Evolutionary conservation across 2,797 vertebrate species (phyloP).

Genomic region (Cephalopachus bancanus): DNA sequence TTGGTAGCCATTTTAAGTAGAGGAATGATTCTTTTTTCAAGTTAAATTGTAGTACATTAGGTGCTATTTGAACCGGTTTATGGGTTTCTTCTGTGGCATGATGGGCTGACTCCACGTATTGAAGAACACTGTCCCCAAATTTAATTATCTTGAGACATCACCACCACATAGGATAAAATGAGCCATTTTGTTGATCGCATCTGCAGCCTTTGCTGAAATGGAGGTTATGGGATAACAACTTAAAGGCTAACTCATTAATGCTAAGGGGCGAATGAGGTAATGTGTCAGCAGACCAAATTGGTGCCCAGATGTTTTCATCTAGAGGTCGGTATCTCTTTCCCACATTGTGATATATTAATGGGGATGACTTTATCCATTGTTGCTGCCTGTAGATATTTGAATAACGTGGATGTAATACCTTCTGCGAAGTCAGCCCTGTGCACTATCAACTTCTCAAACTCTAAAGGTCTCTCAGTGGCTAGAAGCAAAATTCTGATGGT

Average conservation of each 20-base stretch:
- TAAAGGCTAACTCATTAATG: slow-evolving; percentile 75
- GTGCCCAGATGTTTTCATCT: slow-evolving; percentile 45
- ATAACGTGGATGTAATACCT: not conserved
- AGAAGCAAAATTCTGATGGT: slow-evolving; percentile 48
- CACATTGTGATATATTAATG: slow-evolving; percentile 34
- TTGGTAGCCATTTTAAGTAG: slow-evolving; percentile 70
- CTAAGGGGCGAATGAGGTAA: slow-evolving; percentile 44
- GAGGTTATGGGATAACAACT: slow-evolving; percentile 75
- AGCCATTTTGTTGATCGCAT: slow-evolving; percentile 58
- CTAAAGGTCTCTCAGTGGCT: not conserved
- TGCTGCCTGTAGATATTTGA: slow-evolving; percentile 54
- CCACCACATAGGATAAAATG: slow-evolving; percentile 58
- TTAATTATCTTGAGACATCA: slow-evolving; percentile 74
- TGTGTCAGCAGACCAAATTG: slow-evolving; percentile 56
- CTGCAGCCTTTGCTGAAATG: slow-evolving; percentile 71
- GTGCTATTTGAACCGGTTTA: slow-evolving; percentile 74
- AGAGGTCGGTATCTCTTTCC: slow-evolving; percentile 19
- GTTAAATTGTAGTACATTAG: slow-evolving; percentile 74
- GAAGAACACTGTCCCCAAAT: slow-evolving; percentile 55
- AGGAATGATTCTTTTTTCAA: slow-evolving; percentile 53
- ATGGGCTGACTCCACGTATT: slow-evolving; percentile 47
- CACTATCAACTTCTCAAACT: slow-evolving; percentile 64
- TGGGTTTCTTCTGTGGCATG: slow-evolving; percentile 40
- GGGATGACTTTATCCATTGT: slow-evolving; percentile 30
- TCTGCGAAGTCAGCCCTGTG: not conserved